Conservation (phyloP, 64 coral and sea anemone species). For the Actinia equina region DNA sequence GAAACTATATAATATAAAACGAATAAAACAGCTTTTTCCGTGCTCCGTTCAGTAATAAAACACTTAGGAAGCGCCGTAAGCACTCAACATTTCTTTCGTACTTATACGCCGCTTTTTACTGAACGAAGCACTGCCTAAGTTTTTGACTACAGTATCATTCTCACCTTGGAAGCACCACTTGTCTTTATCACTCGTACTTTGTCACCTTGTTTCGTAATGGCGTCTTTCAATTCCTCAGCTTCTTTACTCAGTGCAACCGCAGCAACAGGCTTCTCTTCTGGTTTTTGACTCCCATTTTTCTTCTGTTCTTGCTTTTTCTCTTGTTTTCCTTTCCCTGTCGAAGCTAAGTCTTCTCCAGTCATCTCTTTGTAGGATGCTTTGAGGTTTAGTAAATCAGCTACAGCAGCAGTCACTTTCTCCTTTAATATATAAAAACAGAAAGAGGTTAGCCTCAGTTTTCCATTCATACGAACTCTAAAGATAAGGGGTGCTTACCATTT, state of each 20-base stretch:
- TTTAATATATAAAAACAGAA: background rate
- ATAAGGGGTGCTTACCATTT: too few species aligned
- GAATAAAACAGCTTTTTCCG: too few species aligned
- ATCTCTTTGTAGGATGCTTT: conserved; percentile 55
- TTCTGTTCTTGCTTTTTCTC: conserved; percentile 60
- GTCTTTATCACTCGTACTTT: conserved; percentile 81
- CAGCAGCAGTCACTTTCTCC: conserved; percentile 66
- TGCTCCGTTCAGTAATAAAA: too few species aligned
- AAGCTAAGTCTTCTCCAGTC: conserved; percentile 53
- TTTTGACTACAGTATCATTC: background rate
- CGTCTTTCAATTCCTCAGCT: conserved; percentile 37
- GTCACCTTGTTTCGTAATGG: conserved; percentile 69
- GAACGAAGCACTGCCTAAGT: too few species aligned
- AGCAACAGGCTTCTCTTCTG: conserved; percentile 10
- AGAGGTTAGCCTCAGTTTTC: too few species aligned
- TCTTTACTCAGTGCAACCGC: background rate
- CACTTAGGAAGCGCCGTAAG: too few species aligned
- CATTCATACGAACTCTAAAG: too few species aligned
- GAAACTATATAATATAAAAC: too few species aligned
- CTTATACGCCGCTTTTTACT: too few species aligned
- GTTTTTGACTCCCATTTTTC: conserved; percentile 42
- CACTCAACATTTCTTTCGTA: too few species aligned
- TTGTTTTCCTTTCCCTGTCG: conserved; percentile 37
- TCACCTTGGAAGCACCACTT: conserved; percentile 71
- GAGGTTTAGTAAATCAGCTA: conserved; percentile 42